Evolutionary conservation across 2,797 vertebrate species (phyloP).

Genomic region (Acrocephalus scirpaceus): DNA sequence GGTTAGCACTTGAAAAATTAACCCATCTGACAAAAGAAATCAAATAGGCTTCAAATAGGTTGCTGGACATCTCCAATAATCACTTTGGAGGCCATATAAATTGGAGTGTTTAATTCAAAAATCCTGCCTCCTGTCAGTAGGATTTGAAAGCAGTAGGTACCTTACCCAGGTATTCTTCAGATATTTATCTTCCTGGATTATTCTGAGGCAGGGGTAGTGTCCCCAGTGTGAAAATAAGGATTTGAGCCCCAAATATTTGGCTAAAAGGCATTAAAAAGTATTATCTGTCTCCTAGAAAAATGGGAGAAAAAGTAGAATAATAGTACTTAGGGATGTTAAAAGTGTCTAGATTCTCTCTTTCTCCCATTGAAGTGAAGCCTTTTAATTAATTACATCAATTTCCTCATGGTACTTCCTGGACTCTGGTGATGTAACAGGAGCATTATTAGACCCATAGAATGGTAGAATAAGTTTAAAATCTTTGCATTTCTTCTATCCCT

Average conservation of each 20-base stretch:
- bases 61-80: neutral
- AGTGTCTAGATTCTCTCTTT: neutral
- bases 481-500: neutral
- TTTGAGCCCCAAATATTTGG: neutral
- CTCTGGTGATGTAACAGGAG: neutral
- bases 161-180: neutral
- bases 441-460: neutral
- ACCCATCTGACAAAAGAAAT: neutral
- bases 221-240: neutral
- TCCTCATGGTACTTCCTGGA: neutral
- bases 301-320: fast-evolving
- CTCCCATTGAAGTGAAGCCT: neutral
- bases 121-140: neutral
- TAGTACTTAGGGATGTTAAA: neutral
- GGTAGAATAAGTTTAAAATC: neutral
- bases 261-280: neutral
- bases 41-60: neutral
- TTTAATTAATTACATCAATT: neutral
- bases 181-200: neutral
- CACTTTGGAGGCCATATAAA: neutral
- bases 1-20: neutral
- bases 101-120: neutral
- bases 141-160: neutral
- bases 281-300: neutral
- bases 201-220: neutral